A percentile compares a stretch with the other conserved stretches of the same genome.
Evolutionary conservation across 92 coral and sea anemone genomes (phyloP).

Genomic region (Porites divaricata): DNA sequence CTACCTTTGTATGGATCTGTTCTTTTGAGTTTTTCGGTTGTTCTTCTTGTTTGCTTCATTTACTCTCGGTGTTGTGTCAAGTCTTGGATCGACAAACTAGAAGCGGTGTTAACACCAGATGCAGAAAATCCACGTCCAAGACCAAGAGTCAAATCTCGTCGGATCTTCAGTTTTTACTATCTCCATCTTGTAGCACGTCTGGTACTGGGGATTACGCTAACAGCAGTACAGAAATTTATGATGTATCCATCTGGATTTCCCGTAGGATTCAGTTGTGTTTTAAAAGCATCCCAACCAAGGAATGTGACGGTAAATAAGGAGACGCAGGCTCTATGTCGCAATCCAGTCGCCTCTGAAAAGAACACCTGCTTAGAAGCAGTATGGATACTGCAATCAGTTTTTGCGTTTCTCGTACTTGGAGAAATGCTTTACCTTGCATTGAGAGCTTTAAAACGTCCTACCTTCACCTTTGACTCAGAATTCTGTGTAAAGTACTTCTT

Average conservation of each 20-base stretch:
- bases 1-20: slow-evolving; percentile 45
- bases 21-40: slow-evolving; percentile 18
- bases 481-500: slow-evolving; percentile 50
- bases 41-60: slow-evolving; percentile 22
- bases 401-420: slow-evolving; percentile 31
- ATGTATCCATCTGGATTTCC: slow-evolving; percentile 47
- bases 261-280: slow-evolving; percentile 34
- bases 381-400: slow-evolving; percentile 1
- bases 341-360: slow-evolving; percentile 55
- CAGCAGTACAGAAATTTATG: slow-evolving; percentile 21
- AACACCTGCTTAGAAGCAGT: slow-evolving; percentile 9
- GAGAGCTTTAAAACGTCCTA: neutral
- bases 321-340: slow-evolving; percentile 27
- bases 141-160: slow-evolving; percentile 37
- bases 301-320: neutral
- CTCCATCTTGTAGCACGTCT: slow-evolving; percentile 49
- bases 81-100: slow-evolving; percentile 57
- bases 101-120: slow-evolving; percentile 30
- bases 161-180: slow-evolving; percentile 47
- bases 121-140: slow-evolving; percentile 50
- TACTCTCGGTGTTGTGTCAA: slow-evolving; percentile 44
- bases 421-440: slow-evolving; percentile 39
- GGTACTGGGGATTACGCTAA: slow-evolving; percentile 33
- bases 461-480: slow-evolving; percentile 44
- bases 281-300: neutral